Evolutionary conservation across 1,140 invertebrate species (phyloP).

Genomic region (Cherax destructor): DNA sequence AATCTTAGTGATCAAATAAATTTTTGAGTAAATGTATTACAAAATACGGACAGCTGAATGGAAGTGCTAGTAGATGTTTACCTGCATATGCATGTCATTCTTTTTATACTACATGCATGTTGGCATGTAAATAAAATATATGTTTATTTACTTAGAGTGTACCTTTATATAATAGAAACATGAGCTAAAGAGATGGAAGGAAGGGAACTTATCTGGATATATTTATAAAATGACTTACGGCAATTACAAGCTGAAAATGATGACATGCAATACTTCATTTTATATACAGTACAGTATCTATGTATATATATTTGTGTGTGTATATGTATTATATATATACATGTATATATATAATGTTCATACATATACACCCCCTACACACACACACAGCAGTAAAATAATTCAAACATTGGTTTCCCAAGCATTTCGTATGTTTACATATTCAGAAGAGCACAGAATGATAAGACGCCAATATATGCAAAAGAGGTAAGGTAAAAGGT

Average conservation of each 20-base stretch:
- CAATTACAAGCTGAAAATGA: not conserved
- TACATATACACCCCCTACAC: no score
- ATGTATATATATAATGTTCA: no score
- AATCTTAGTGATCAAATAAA: not conserved
- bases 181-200: not conserved
- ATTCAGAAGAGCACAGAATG: no score
- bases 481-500: no score
- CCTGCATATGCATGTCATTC: slow-evolving; percentile 3
- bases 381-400: no score
- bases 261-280: not conserved
- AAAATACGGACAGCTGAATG: slow-evolving; percentile 24
- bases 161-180: not conserved
- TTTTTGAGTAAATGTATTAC: not conserved
- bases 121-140: not conserved
- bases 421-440: no score
- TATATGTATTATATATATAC: no score
- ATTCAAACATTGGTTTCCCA: no score
- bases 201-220: not conserved
- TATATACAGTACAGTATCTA: no score
- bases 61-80: slow-evolving; percentile 19
- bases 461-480: no score
- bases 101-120: not conserved
- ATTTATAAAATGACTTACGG: not conserved
- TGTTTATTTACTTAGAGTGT: not conserved
- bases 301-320: no score